Base-by-base conservation (phyloP, 2,797 vertebrate species). In the Caiman crocodilus region DNA sequence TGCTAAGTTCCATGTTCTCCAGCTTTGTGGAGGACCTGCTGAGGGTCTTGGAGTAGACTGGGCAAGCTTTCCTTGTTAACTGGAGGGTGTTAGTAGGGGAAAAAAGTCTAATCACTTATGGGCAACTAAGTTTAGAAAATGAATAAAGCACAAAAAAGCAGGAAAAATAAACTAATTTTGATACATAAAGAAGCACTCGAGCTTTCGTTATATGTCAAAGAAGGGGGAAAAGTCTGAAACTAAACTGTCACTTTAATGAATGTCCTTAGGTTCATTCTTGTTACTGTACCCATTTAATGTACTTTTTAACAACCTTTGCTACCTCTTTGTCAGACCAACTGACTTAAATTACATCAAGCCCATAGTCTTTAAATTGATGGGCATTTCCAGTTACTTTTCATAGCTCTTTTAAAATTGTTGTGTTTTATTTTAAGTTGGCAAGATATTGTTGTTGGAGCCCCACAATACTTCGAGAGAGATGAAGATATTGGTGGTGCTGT, bases 381-480 rank as follows among this genome's bases (percentile, higher is more conserved):
- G 64, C 14, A 77, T 79, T 80, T 85, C 60, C 85, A 35, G 57
- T 18, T 77, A 4, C 14, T 93, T 76, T 83, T 87, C 76, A 78
- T 26, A 59, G 9, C 76, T 94, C 14, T 80, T 65, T 78, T 82
- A 89, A 92, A 92, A 88, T 7, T 10, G 11, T 15, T 82, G 15
- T 0, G 4, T 92, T 69, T 16, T 25, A 80, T 91, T 90, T 60
- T 23, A 78, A 99, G 99, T 75, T 99, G 99, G 99, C 98, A 99
- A 93, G 99, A 99, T 97, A 98, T 99, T 26, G 98, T 99, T 42
- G 98, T 99, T 17, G 99, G 99, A 96, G 99, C 99, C 1, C 99
- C 99, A 1, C 99, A 99, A 87, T 99, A 99, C 97, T 99, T 99
- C 96, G 98, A 99, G 95, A 99, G 99, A 93, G 98, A 98, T 35